Evolutionary conservation across 2,888 invertebrate genomes (phyloP), one percentile per base, ranked within the genome.

Genomic region (Nemapogon koenigi): DNA sequence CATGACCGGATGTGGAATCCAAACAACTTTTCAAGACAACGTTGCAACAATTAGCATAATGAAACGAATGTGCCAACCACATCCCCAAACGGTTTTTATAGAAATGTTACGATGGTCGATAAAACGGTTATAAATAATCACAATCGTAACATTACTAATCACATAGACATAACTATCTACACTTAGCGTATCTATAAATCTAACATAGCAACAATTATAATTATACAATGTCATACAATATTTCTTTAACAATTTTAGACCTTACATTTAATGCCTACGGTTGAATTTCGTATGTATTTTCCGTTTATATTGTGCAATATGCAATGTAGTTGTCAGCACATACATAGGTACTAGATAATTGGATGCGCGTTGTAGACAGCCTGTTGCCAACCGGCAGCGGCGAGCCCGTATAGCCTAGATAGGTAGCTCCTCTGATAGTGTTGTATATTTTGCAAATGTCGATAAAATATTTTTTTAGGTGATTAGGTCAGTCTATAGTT

Each of bases 281-380:
- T 28, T 28, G 11, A 22, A 22, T 7, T 7, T 22, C 8, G 22
- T 22, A 22, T 13, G 13, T 28, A 28, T 28, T 28, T 13, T 15
- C 15, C n/a, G 4, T 27, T 4, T 16, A 16, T 16, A 29, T 29
- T n/a, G 29, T 31, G 31, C 19, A 19, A 19, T 33, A 18, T 33
- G 10, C 19, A 4, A 6, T n/a, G 28, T 13, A 18, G 14, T 17
- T 37, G 37, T 37, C n/a, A 37, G 37, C 40, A 32, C 39, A 38
- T 13, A 32, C 22, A 42, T 38, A 32, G 30, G 18, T 13, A 27
- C 43, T 50, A 53, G 50, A 56, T 61, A 61, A 63, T 60, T 57
- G 48, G 45, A 46, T 40, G 47, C 48, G 48, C 49, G n/a, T n/a
- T n/a, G 54, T 53, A 60, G 59, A 61, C 66, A 46, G 64, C 60